Percentiles rank a stretch among this genome's conserved stretches.
Evolutionary conservation across 2,888 invertebrate species (phyloP).

Genomic region (Spicauda simplicius): DNA sequence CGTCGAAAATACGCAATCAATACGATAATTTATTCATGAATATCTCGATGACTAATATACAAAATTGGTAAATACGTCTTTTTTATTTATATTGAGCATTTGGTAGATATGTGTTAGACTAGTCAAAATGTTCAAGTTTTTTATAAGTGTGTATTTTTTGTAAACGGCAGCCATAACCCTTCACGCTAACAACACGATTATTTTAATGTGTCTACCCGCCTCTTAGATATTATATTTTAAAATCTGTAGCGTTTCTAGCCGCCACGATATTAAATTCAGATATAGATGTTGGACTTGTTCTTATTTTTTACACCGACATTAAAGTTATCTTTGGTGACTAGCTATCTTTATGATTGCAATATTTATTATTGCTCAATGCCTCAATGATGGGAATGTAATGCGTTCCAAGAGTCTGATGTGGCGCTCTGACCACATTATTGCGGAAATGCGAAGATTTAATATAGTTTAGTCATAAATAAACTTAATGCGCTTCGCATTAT

Average conservation of each 20-base stretch:
- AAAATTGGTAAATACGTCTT: slow-evolving; percentile 14
- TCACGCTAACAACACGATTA: too few species aligned
- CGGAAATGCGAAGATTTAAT: slow-evolving; percentile 40
- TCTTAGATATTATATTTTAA: too few species aligned
- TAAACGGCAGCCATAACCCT: too few species aligned
- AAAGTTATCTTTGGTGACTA: not conserved
- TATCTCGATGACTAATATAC: slow-evolving; percentile 35
- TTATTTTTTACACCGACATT: not conserved
- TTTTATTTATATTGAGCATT: slow-evolving; percentile 1
- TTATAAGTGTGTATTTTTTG: not conserved
- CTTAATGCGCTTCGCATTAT: not conserved
- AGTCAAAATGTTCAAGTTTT: not conserved
- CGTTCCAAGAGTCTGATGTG: slow-evolving; percentile 36
- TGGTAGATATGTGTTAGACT: not conserved
- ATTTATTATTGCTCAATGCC: slow-evolving; percentile 50
- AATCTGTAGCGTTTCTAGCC: too few species aligned
- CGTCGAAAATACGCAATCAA: not conserved
- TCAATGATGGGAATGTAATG: slow-evolving; percentile 50
- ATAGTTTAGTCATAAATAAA: slow-evolving; percentile 1
- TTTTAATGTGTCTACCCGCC: too few species aligned
- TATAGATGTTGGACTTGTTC: too few species aligned
- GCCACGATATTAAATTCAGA: too few species aligned
- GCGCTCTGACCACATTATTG: slow-evolving; percentile 50
- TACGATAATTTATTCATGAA: slow-evolving; percentile 1
- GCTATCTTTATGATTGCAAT: slow-evolving; percentile 16